Evolutionary conservation across 2,797 vertebrate genomes (phyloP), one percentile per base, ranked within the genome.

Genomic region (Sebastes variabilis): DNA sequence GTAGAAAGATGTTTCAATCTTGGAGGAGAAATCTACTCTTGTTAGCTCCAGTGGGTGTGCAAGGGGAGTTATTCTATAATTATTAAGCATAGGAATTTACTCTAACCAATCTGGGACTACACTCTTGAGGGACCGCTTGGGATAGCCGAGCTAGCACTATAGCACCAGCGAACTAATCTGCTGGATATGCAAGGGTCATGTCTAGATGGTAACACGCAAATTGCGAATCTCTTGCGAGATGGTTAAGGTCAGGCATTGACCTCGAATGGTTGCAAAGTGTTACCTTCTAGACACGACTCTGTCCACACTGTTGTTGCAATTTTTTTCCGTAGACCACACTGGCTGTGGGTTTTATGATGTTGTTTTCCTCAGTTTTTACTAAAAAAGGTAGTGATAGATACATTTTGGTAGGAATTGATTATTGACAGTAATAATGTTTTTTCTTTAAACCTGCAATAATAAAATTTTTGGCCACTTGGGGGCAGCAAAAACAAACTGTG

Each of bases 1-100:
- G 29, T 27, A 2, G 20, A 27, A 64, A 75, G 60, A 82, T 8
- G 38, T 79, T 64, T 84, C 55, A 65, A 54, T 83, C 54, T 38
- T n/a, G 11, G 24, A 58, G 58, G 8, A 71, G 49, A 68, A 34
- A n/a, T 5, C 7, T 3, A 2, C 22, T 58, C 13, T 42, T 36
- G 25, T 65, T n/a, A 36, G 25, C 30, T 7, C 11, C n/a, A 2
- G 13, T 32, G 4, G 20, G 24, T n/a, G 16, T 32, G 56, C 22
- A 3, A 20, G n/a, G 3, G 3, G 27, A 42, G 3, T n/a, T 66
- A 8, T 12, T 67, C 20, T 54, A 14, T 38, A 20, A 60, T 72
- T 7, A 60, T 72, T 3, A 52, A 72, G 18, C 59, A 38, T 2
- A 22, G 32, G 14, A 13, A 66, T 46, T n/a, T 11, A 54, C 29